A percentile compares a stretch with the other conserved stretches of the same genome.
Conservation (phyloP, 1,140 invertebrate species). For the Ruditapes philippinarum region DNA sequence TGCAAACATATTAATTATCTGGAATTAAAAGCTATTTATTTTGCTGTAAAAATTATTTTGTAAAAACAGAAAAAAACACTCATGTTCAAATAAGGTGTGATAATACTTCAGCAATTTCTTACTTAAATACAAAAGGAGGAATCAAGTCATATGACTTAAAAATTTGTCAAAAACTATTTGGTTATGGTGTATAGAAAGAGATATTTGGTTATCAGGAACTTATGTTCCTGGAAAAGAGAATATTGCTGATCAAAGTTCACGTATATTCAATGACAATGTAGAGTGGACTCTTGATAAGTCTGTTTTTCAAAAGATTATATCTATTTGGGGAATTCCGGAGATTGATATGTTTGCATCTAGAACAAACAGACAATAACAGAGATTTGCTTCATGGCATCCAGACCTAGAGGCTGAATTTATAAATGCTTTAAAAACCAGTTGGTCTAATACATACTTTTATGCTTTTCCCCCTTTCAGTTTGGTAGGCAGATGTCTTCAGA, state of each 20-base stretch:
- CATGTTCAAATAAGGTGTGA: slow-evolving; percentile 41
- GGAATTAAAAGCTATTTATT: slow-evolving; percentile 45
- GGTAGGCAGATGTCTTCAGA: slow-evolving; percentile 44
- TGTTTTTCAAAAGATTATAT: background rate
- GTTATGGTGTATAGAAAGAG: slow-evolving; percentile 1
- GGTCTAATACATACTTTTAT: slow-evolving; percentile 20
- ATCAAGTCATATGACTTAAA: slow-evolving; percentile 33
- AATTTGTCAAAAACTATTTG: slow-evolving; percentile 1
- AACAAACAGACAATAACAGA: slow-evolving; percentile 53
- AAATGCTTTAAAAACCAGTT: slow-evolving; percentile 63
- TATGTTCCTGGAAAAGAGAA: background rate
- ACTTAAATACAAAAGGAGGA: slow-evolving; percentile 61
- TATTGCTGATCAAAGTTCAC: slow-evolving; percentile 5
- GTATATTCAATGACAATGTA: slow-evolving; percentile 24
- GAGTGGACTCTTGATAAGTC: slow-evolving; percentile 16
- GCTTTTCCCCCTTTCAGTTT: slow-evolving; percentile 66
- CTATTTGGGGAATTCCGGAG: background rate
- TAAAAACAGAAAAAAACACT: background rate
- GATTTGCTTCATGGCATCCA: slow-evolving; percentile 64
- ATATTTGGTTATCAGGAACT: slow-evolving; percentile 30
- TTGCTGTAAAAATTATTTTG: background rate
- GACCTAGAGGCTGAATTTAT: slow-evolving; percentile 56
- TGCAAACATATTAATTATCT: too few relatives aligned
- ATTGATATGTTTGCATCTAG: slow-evolving; percentile 71
- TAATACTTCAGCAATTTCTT: slow-evolving; percentile 35